Base-by-base conservation (phyloP, 2,797 vertebrate species). In the Fistularia commersonii region DNA sequence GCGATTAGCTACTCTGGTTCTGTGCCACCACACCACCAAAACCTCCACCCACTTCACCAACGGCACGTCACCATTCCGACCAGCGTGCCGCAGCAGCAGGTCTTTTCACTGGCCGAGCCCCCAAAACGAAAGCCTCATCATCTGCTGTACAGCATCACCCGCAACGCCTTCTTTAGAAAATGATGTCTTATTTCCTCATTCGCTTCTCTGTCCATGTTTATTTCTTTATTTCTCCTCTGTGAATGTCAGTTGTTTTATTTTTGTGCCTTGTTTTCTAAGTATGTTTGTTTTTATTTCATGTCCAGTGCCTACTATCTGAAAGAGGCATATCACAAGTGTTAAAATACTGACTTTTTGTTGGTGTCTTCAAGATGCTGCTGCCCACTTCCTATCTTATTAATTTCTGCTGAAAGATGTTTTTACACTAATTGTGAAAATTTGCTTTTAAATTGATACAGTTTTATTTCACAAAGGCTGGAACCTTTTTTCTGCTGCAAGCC, bases 1-100 rank as follows among this genome's bases (percentile, higher is more conserved):
- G 93, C 90, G 54, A 64, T 88, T 45, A 89, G 90, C 76, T 98
- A 95, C 57, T 84, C 87, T 0, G 87, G 89, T 8, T 90, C 93
- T 0, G 48, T 77, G 41, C 90, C 90, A n/a, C 90, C 90, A 0
- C 93, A 88, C 5, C 95, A 92, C 80, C 96, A 96, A 74, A 89
- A 84, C 70, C 87, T 98, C 32, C 95, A 93, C 56, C 96, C 95
- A 0, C 79, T 98, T 40, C 95, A 98, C 70, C 95, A 98, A 87
- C 94, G 97, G 45, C 96, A 99, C 69, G 80, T 98, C 74, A 98
- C 95, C 0, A 93, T 98, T 72, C 96, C 97, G 46, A 94, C 95
- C 89, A 96, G 94, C 35, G 53, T 98, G 77, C 96, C 97, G 0
- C 93, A 98, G 84, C 97, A 98, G 79, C 96, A 97, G 72, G 97